Evolutionary conservation across 35 echinoderm and acorn worm species (phyloP), one percentile per base, ranked within the genome.

Genomic region (Apostichopus parvimensis): DNA sequence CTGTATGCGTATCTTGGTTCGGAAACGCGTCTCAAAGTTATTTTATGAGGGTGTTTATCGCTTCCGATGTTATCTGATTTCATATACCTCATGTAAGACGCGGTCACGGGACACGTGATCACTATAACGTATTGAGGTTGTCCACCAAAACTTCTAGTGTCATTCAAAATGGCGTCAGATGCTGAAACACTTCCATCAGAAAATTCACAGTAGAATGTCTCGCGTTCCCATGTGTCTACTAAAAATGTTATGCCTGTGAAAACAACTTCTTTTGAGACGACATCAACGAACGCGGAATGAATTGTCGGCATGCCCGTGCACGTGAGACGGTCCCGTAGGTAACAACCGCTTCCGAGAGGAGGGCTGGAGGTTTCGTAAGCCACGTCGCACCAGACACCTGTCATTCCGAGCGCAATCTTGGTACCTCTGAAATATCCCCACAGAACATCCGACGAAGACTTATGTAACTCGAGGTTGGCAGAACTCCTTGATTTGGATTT

Each of bases 161-260:
- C 96, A 14, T 93, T 81, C 18, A 95, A 15, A 45, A 95, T 91
- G 4, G 94, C 92, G 57, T 98, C 96, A 21, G 89, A 90, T 23
- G 93, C 25, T 13, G 83, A 90, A 22, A 87, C 70, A 56, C 66
- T 70, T 1, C 92, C 86, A 22, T 95, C 94, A 4, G 80, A 76
- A 91, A 98, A 98, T 73, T 98, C 94, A 81, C 96, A 98, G 23
- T 92, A 12, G 34, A 94, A 98, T 52, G 90, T 26, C 45, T 98
- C 83, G 22, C 84, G 62, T 54, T 90, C 82, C 94, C 94, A 98
- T 10, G 8, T 56, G 12, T 95, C 90, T 22, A 79, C 60, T 54
- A 57, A 83, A 57, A 94, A 95, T 3, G 75, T 91, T 54, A 93
- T 90, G 13, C 94, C 96, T 0, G 95, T 92, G 24, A 94, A 92